Base-by-base conservation (phyloP, 2,797 vertebrate genomes). In the Coluber constrictor region DNA sequence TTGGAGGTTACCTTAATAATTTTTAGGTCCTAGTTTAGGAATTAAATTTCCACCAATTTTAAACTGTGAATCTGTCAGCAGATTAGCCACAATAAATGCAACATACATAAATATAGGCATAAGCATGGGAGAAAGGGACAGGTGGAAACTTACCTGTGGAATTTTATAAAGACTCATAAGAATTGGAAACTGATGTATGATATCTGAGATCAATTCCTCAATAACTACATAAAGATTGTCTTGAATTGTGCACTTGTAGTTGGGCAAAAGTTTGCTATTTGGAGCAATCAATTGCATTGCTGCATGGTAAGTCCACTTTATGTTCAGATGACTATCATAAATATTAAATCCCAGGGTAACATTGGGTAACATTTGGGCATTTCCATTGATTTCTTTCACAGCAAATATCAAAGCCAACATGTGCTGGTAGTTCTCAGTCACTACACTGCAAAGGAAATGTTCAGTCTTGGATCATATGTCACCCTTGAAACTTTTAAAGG, bases 261-360 rank as follows among this genome's bases (percentile, higher is more conserved):
- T 92, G 20, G 86, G 91, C 13, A 92, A 11, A 92, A 87, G 23
- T 10, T 47, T 92, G 7, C 87, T 87, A 2, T 66, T 87, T 55
- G 60, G 51, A 66, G 91, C 87, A 92, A 92, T 87, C 32, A 92
- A 7, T 9, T 92, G 60, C 47, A 92, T 37, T 66, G 86, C 32
- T 1, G 83, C 86, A 70, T 70, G 13, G 25, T 92, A 87, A 18
- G 23, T 87, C 86, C 83, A 87, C 13, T 15, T 70, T 87, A 51
- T 12, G 37, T 4, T 66, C 47, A 88, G 7, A 11, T 37, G 32
- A 27, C 86, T 92, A 61, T 56, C 86, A 87, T 87, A 92, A 37
- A 92, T 18, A 15, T 87, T 66, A 51, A 92, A 63, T 87, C 90
- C 79, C 16, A 91, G 10, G 6, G 90, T 91, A 63, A 61, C 25